Evolutionary conservation across 2,888 invertebrate species (phyloP), one percentile per base, ranked within the genome.

Genomic region (Agrilus mali): DNA sequence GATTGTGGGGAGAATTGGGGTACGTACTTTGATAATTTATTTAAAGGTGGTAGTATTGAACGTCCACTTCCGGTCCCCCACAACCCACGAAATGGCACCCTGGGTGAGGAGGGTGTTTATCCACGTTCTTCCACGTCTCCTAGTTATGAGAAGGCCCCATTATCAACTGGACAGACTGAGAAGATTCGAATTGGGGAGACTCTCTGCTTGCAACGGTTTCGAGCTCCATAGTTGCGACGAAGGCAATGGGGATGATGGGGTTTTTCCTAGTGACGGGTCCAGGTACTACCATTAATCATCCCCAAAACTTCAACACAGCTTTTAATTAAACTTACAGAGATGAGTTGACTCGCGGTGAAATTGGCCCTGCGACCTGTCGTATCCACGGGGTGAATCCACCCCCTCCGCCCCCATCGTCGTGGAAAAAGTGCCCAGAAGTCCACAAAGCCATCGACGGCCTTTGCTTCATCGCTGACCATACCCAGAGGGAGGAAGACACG

Each of bases 31-130:
- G 10, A 10, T 10, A 10, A 10, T 27, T 27, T 10, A 8, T 10
- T 2, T 10, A 27, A 27, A 27, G 27, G 95, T 97, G 60, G 86
- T 95, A 63, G 94, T 95, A 59, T 76, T 96, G 60, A 96, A 96
- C 73, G 90, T 95, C 58, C 95, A 96, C 76, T 96, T 95, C 75
- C 87, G 97, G 46, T 94, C 93, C 54, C 94, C 96, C 52, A 90
- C 94, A 69, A 97, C 96, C 51, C 95, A 95, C 74, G 86, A 87
- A 54, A 96, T 97, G 95, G 87, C 94, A 50, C 89, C 86, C 42
- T 95, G 95, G 95, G 90, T 96, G 59, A 83, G 89, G 53, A 79
- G 88, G 54, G 86, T 97, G 59, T 95, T 95, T 76, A 90, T 95
- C 62, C 92, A 96, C 74, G 87, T 94, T 66, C 77, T 96, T 68